Base-by-base conservation (phyloP, 1,140 invertebrate species). In the Bombus balteatus region DNA sequence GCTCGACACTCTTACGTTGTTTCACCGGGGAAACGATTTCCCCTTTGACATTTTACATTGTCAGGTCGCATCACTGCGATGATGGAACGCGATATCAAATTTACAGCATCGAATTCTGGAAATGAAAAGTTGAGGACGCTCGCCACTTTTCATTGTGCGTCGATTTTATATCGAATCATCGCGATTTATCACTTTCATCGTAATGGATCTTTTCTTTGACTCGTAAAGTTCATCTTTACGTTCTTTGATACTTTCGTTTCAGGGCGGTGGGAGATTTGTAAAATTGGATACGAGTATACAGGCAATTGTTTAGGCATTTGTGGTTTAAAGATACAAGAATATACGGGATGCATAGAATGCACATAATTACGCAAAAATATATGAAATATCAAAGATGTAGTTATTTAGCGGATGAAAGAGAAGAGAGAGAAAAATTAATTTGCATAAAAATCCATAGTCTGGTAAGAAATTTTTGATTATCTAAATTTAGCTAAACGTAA, bases 1-100 rank as follows among this genome's bases (percentile, higher is more conserved):
- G 84, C 78, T 68, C 65, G 85, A 83, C 76, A 57, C 72, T 87
- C 71, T 85, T 74, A 81, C 71, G 62, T 59, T 82, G 79, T 78
- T 80, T 79, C 77, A 53, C 47, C 28, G 59, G 59, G 12, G 59
- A 62, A 12, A 62, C 59, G 53, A 70, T 83, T 18, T 18, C 25
- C 57, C 13, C 32, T 62, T 65, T 25, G 65, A 73, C 76, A 9
- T 72, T 72, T 32, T 41, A 80, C 76, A 28, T 80, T 85, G 53
- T 72, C 65, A 66, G 25, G 2, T 8, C n/a, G 3, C 71, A 25
- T 3, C n/a, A 41, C 12, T 13, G 18, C 59, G 25, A 41, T 34
- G 62, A 83, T 68, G 73, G 18, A 68, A 70, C 82, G 43, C 62
- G 34, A 53, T 78, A 70, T 70, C 65, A 65, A 41, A 47, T 32